Base-by-base conservation (phyloP, 2,888 invertebrate species). In the Melitaea athalia region DNA sequence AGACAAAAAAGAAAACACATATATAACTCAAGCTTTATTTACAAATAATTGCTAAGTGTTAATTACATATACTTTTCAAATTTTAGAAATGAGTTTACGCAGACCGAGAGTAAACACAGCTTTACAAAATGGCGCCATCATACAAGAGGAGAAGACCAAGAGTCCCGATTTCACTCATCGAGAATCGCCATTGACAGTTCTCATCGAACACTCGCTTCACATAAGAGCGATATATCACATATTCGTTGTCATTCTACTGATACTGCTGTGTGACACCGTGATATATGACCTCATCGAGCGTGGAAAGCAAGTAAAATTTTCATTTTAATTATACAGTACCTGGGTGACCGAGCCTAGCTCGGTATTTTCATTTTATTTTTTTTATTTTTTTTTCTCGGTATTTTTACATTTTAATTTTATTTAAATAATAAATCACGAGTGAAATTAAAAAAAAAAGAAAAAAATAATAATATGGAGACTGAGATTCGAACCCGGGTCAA, bases 151-250 rank as follows among this genome's bases (percentile, higher is more conserved):
- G 12, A 76, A 79, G 64, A 75, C 77, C 24, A 76, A 77, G 14
- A 74, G 69, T n/a, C 75, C 81, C 33, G 89, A 89, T 69, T 98
- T 97, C 81, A 81, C 93, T n/a, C 83, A 93, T 8, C 93, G 98
- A 72, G 95, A 96, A 81, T 98, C 98, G 0, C 92, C 96, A n/a
- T 90, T 98, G 67, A 97, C 97, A 0, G 96, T 96, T 71, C 93
- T 98, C 31, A 94, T 97, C 76, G 94, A 96, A 80, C 94, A 95
- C 62, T 90, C 90, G 0, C 94, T 95, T 63, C 98, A 98, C 86
- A 95, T 98, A 78, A 94, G 94, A 77, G 96, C 97, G 4, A 95
- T 98, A 75, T 97, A 97, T 84, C 96, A 98, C 83, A 95, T 98
- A 74, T 98, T 97, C 86, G 93, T 96, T 59, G 96, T 96, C 17